These are phyloP conservation scores for Dasyprocta punctata DNA, from an alignment of 2,113 vertebrate species.

Conservation along the genomic window DNA sequence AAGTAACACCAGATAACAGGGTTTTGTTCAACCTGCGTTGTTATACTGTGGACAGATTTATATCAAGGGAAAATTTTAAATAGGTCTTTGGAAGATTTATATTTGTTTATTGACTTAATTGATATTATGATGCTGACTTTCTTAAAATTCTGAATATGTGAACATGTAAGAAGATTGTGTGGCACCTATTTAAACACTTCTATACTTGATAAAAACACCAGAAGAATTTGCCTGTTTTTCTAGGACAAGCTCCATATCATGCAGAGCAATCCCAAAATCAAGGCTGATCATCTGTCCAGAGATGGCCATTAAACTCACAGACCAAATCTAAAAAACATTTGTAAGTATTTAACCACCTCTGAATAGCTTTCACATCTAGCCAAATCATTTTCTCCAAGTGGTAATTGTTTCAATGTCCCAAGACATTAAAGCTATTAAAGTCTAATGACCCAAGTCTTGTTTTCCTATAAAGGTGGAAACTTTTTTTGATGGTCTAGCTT, in stretches of 20 bases:
- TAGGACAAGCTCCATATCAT: constrained; percentile 10
- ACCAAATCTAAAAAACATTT: constrained; percentile 73
- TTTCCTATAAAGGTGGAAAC: constrained; percentile 73
- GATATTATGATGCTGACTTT: neutral
- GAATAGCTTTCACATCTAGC: constrained; percentile 64
- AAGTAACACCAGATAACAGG: neutral
- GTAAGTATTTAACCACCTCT: constrained; percentile 68
- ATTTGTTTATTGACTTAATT: neutral
- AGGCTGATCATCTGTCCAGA: constrained; percentile 59
- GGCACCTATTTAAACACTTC: neutral
- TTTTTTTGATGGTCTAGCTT: constrained; percentile 47
- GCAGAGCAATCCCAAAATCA: neutral
- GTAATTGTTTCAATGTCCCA: constrained; percentile 77
- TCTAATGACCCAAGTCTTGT: constrained; percentile 74
- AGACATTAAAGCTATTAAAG: constrained; percentile 76
- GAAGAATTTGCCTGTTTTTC: constrained; percentile 36
- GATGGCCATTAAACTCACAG: constrained; percentile 67
- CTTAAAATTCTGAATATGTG: neutral
- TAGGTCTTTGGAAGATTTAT: neutral
- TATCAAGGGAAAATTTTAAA: neutral
- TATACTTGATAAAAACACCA: neutral
- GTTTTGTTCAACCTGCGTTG: neutral
- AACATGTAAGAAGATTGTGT: neutral
- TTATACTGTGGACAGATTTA: neutral
- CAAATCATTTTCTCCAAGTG: constrained; percentile 75